Conservation (phyloP, 2,888 invertebrate species). For the Luperina testacea region DNA sequence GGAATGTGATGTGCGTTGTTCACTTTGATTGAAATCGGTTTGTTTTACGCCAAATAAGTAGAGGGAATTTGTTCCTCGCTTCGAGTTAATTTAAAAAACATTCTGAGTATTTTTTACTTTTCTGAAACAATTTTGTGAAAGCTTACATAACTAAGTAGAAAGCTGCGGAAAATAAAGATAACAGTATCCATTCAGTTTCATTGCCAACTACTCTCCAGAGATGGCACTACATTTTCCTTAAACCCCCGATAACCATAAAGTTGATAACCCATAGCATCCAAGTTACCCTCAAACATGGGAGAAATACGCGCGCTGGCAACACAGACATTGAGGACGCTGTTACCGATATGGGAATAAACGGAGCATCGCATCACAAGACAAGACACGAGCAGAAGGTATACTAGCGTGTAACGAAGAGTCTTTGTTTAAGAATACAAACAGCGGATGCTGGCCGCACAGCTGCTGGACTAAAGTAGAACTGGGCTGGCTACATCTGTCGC, state of each 20-base stretch:
- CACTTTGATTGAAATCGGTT: neutral
- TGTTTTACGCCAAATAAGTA: neutral
- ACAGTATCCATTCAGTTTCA: slow-evolving; percentile 26
- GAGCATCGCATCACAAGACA: slow-evolving; percentile 3
- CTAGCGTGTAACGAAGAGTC: neutral
- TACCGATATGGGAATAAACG: slow-evolving; percentile 47
- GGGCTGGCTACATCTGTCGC: neutral
- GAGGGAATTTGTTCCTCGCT: too few species aligned
- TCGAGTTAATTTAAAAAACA: neutral
- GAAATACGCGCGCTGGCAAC: slow-evolving; percentile 46
- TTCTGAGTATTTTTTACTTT: too few species aligned
- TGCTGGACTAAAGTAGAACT: neutral
- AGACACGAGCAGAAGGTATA: slow-evolving; percentile 26
- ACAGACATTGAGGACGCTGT: slow-evolving; percentile 23
- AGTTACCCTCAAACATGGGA: slow-evolving; percentile 38
- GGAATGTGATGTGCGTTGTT: neutral
- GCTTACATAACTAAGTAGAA: neutral
- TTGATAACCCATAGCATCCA: slow-evolving; percentile 30
- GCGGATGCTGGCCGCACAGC: neutral
- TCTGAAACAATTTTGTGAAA: slow-evolving; percentile 10
- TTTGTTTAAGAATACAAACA: neutral
- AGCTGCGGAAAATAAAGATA: slow-evolving; percentile 8
- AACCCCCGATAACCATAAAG: slow-evolving; percentile 39
- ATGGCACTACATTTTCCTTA: slow-evolving; percentile 46
- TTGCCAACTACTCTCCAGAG: slow-evolving; percentile 25